Evolutionary conservation across 2,888 invertebrate genomes (phyloP).

Genomic region (Nomada ruficornis): DNA sequence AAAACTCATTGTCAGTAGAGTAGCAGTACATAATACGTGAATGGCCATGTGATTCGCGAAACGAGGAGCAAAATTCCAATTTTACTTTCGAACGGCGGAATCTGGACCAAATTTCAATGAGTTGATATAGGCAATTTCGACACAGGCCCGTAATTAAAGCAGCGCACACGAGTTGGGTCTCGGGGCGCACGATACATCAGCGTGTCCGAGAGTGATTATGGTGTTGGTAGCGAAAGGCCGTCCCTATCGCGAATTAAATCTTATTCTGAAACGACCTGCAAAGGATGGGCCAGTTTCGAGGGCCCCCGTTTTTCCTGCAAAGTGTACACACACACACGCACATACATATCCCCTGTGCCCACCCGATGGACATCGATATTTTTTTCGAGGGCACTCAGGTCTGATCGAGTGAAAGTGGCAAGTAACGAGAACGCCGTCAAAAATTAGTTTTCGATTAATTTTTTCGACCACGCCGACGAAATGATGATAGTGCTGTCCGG

Average conservation of each 20-base stretch:
- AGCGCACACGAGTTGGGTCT: conserved; percentile 44
- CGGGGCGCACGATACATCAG: conserved; percentile 69
- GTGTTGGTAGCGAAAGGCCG: conserved; percentile 68
- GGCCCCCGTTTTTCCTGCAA: conserved; percentile 49
- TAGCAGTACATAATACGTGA: no score
- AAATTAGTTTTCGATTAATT: conserved; percentile 63
- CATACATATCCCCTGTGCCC: neutral
- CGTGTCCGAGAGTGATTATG: conserved; percentile 69
- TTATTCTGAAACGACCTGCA: conserved; percentile 67
- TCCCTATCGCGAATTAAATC: conserved; percentile 77
- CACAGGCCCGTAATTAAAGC: conserved; percentile 69
- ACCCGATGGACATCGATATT: neutral
- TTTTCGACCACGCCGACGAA: conserved; percentile 25
- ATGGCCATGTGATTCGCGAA: neutral
- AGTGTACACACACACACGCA: conserved; percentile 6
- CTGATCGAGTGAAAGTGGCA: conserved; percentile 69
- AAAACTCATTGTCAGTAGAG: no score
- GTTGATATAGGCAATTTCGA: conserved; percentile 40
- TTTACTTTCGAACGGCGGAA: conserved; percentile 39
- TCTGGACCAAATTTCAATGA: conserved; percentile 67
- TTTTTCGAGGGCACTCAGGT: conserved; percentile 36
- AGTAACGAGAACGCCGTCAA: conserved; percentile 54
- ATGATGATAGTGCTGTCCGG: conserved; percentile 44
- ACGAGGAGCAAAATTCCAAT: conserved; percentile 20
- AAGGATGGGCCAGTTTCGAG: conserved; percentile 4